Conservation (phyloP, 35 echinoderm and acorn worm species). For the Strongylocentrotus purpuratus region DNA sequence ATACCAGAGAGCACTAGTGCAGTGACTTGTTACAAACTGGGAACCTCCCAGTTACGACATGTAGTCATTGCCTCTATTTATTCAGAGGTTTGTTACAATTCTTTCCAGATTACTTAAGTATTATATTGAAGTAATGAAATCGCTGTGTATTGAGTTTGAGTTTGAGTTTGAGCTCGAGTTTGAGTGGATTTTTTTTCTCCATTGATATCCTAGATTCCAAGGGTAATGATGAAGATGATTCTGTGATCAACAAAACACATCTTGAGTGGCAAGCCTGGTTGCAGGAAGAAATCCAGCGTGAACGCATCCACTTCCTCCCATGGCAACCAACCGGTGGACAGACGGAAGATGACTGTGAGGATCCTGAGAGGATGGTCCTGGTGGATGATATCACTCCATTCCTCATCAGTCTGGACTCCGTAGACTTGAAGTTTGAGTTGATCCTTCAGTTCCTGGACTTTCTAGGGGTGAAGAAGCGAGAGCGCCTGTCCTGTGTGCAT, state of each 20-base stretch:
- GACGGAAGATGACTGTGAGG: slow-evolving; percentile 96
- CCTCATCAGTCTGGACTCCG: slow-evolving; percentile 66
- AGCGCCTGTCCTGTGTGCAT: neutral
- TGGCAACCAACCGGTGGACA: slow-evolving; percentile 79
- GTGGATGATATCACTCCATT: slow-evolving; percentile 93
- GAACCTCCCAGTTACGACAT: no score
- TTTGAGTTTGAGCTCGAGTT: neutral
- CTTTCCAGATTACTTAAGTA: no score
- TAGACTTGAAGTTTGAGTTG: slow-evolving; percentile 62
- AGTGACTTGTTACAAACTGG: no score
- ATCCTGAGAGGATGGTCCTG: slow-evolving; percentile 92
- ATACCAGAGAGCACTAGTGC: no score
- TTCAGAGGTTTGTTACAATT: no score
- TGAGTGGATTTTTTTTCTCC: neutral
- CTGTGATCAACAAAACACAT: slow-evolving; percentile 11
- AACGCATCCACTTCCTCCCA: slow-evolving; percentile 73
- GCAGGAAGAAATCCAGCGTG: slow-evolving; percentile 67
- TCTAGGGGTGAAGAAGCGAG: slow-evolving; percentile 59
- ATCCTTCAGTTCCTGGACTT: slow-evolving; percentile 79
- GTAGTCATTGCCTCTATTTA: no score
- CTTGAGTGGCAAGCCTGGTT: slow-evolving; percentile 77
- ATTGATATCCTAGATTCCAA: slow-evolving; percentile 16
- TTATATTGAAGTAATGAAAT: no score
- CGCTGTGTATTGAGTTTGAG: no score
- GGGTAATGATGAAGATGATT: slow-evolving; percentile 62